Conservation (phyloP, 1,140 invertebrate genomes). For the Panulirus ornatus region DNA sequence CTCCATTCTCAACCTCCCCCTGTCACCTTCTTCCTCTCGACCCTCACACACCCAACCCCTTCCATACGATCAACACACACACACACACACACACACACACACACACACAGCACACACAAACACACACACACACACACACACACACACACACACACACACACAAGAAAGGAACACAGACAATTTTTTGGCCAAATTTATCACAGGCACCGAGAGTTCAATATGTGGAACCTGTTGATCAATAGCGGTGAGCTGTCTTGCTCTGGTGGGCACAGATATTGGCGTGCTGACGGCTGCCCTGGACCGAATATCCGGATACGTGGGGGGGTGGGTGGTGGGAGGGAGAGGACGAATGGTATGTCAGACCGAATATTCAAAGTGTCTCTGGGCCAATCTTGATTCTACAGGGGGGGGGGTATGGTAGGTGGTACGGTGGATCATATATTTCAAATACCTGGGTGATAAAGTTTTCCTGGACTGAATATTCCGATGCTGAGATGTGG, state of each 20-base stretch:
- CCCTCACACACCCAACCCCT: not conserved
- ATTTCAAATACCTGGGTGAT: too few species aligned
- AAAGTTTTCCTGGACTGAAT: too few species aligned
- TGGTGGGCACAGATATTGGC: not conserved
- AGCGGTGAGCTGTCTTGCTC: not conserved
- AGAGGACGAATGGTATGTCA: not conserved
- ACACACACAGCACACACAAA: not conserved
- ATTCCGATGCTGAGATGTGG: too few species aligned
- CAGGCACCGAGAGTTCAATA: too few species aligned
- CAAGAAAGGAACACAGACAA: not conserved
- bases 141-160: not conserved
- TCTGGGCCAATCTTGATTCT: too few species aligned
- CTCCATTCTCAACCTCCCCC: too few species aligned
- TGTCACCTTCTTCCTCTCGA: too few species aligned
- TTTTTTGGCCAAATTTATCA: not conserved
- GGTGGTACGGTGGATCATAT: too few species aligned
- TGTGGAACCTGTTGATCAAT: not conserved
- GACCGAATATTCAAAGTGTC: too few species aligned
- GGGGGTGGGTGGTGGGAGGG: not conserved
- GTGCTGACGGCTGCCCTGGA: not conserved
- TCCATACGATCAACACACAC: not conserved
- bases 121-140: slow-evolving; percentile 3
- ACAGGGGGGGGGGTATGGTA: too few species aligned
- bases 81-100: slow-evolving; percentile 3
- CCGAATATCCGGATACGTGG: too few species aligned